phyloP scores from a whole-genome alignment of 2,888 invertebrate species.

The Drosophila longiperda region DNA sequence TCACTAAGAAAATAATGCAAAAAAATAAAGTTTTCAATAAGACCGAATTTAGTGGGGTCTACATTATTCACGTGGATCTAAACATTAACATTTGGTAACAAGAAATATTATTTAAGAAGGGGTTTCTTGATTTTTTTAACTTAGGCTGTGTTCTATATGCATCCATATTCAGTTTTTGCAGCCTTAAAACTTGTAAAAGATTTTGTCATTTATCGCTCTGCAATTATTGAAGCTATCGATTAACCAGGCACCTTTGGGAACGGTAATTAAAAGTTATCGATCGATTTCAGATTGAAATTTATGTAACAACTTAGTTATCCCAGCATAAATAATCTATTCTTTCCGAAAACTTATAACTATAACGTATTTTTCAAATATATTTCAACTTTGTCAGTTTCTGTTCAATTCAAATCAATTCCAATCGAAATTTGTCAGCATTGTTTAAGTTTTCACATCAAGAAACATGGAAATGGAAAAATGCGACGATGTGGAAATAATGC shows the following conservation, averaged over 20 bases:
- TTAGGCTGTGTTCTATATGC: neutral
- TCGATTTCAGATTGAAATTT: neutral
- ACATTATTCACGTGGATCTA: too few relatives aligned
- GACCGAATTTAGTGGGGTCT: neutral
- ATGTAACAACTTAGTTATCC: neutral
- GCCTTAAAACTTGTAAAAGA: neutral
- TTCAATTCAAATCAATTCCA: neutral
- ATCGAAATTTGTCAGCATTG: neutral
- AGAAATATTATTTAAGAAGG: neutral
- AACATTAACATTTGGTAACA: neutral
- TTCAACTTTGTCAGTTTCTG: neutral
- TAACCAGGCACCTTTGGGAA: neutral
- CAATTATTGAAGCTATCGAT: neutral
- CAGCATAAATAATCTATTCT: too few relatives aligned
- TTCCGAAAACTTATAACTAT: neutral
- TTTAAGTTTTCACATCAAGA: neutral
- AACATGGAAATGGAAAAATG: constrained; percentile 3
- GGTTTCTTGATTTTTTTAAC: neutral
- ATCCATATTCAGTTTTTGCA: neutral
- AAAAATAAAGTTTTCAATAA: neutral
- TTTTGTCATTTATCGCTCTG: neutral
- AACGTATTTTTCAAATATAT: too few relatives aligned
- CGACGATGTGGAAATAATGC: neutral
- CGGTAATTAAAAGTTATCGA: too few relatives aligned
- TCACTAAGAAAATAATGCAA: neutral